Percentiles rank a stretch among this genome's conserved stretches.
Conservation (phyloP, 2,888 invertebrate genomes). For the Ichneumon xanthorius region DNA sequence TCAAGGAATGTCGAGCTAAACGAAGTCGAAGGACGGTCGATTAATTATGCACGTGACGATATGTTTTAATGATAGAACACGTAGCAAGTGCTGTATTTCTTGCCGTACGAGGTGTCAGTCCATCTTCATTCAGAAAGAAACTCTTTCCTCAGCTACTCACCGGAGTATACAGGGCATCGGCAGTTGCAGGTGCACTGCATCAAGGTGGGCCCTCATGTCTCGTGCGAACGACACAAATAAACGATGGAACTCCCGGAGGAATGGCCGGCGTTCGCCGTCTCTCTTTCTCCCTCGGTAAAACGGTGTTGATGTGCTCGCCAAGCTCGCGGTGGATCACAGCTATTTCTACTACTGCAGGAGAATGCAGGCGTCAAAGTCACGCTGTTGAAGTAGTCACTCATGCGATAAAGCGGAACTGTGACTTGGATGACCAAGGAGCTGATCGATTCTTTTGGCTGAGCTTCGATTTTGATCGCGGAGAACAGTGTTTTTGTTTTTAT, state of each 20-base stretch:
- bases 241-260: conserved; percentile 33
- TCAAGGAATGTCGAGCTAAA: conserved; percentile 8
- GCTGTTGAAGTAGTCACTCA: conserved; percentile 10
- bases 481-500: not conserved
- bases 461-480: not conserved
- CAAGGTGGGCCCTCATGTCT: conserved; percentile 27
- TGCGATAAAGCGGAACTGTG: not conserved
- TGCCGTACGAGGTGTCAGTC: conserved; percentile 30
- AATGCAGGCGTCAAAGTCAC: conserved; percentile 13
- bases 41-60: conserved; percentile 30
- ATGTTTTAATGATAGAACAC: conserved; percentile 17
- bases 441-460: not conserved
- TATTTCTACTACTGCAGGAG: not conserved
- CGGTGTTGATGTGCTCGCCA: conserved; percentile 30
- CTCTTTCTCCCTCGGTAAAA: conserved; percentile 35
- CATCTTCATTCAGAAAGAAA: conserved; percentile 13
- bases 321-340: conserved; percentile 14
- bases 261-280: conserved; percentile 9
- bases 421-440: not conserved
- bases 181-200: conserved; percentile 16
- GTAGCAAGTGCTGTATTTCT: not conserved
- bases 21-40: conserved; percentile 3
- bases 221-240: conserved; percentile 4
- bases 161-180: conserved; percentile 23
- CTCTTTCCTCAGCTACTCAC: conserved; percentile 6